Percentiles rank a stretch among this genome's conserved stretches.
Evolutionary conservation across 2,888 invertebrate genomes (phyloP).

Genomic region (Drosophila acutilabella): DNA sequence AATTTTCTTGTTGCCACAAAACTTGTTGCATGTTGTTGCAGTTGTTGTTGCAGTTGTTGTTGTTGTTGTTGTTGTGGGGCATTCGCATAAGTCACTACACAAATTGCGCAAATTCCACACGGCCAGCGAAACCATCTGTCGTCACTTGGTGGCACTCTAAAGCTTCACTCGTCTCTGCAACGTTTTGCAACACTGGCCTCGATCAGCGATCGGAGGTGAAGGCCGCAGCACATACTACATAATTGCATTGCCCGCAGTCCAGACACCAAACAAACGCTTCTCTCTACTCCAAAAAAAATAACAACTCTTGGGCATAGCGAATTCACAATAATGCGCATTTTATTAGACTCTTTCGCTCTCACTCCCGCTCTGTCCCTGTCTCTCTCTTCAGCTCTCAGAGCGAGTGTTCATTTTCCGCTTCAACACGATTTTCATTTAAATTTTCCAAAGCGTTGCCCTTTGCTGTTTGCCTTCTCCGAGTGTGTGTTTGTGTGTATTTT

Average conservation of each 20-base stretch:
- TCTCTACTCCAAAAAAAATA: slow-evolving; percentile 13
- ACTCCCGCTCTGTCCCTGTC: background rate
- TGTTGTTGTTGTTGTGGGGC: slow-evolving; percentile 46
- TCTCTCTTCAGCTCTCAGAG: slow-evolving; percentile 25
- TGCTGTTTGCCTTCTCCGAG: slow-evolving; percentile 25
- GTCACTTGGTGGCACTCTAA: slow-evolving; percentile 46
- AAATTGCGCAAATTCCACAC: slow-evolving; percentile 77
- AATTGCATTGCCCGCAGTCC: slow-evolving; percentile 51
- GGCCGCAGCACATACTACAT: slow-evolving; percentile 56
- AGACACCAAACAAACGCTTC: slow-evolving; percentile 26
- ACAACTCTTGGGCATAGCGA: slow-evolving; percentile 65
- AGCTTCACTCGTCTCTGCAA: slow-evolving; percentile 2
- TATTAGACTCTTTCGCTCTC: slow-evolving; percentile 57
- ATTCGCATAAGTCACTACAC: slow-evolving; percentile 76
- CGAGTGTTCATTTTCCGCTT: slow-evolving; percentile 73
- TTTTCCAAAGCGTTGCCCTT: slow-evolving; percentile 70
- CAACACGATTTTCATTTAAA: slow-evolving; percentile 75
- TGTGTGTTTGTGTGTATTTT: slow-evolving; percentile 32
- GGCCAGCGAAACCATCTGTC: slow-evolving; percentile 59
- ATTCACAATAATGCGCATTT: slow-evolving; percentile 78
- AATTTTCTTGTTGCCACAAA: slow-evolving; percentile 48
- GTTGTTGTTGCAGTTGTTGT: slow-evolving; percentile 42
- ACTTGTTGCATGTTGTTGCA: slow-evolving; percentile 57
- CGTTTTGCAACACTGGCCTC: slow-evolving; percentile 64
- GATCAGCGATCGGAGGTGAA: slow-evolving; percentile 66